A percentile compares a stretch with the other conserved stretches of the same genome.
phyloP scores from a whole-genome alignment of 2,888 invertebrate species.

The Nephrocerus scutellatus region DNA sequence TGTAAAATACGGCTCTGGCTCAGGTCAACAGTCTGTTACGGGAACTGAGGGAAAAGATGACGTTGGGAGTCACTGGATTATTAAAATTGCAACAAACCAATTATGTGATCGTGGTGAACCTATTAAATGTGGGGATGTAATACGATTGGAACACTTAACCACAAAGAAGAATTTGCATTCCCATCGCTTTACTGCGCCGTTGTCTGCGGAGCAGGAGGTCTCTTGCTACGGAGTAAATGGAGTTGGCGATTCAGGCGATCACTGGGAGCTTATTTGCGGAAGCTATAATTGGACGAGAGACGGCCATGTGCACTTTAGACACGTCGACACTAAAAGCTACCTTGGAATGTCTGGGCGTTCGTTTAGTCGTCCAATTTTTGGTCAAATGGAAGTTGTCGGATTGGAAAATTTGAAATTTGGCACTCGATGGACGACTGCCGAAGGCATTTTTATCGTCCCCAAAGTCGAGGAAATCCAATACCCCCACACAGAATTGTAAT shows the following conservation, averaged over 20 bases:
- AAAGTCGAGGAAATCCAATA: constrained; percentile 63
- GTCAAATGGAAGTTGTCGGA: constrained; percentile 90
- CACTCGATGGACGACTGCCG: constrained; percentile 85
- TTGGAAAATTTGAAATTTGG: constrained; percentile 66
- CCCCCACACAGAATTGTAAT: constrained; percentile 56
- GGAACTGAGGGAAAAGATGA: constrained; percentile 88
- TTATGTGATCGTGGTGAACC: constrained; percentile 75
- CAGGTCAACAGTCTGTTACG: constrained; percentile 97
- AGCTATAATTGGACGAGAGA: constrained; percentile 82
- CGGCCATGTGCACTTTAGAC: constrained; percentile 74
- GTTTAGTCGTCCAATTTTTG: constrained; percentile 91
- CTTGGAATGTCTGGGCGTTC: constrained; percentile 85
- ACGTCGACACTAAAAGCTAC: constrained; percentile 84
- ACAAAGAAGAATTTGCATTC: constrained; percentile 95
- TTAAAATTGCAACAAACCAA: constrained; percentile 65
- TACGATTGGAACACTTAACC: constrained; percentile 80
- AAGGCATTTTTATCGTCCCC: constrained; percentile 90
- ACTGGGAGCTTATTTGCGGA: constrained; percentile 86
- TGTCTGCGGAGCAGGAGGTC: constrained; percentile 92
- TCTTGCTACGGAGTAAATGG: constrained; percentile 85
- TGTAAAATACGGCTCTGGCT: constrained; percentile 98
- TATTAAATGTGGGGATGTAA: constrained; percentile 77
- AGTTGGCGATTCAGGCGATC: constrained; percentile 86
- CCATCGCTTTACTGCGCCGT: constrained; percentile 89
- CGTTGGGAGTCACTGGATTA: constrained; percentile 90